Base-by-base conservation (phyloP, 2,888 invertebrate species). In the Pegoplata infirma region DNA sequence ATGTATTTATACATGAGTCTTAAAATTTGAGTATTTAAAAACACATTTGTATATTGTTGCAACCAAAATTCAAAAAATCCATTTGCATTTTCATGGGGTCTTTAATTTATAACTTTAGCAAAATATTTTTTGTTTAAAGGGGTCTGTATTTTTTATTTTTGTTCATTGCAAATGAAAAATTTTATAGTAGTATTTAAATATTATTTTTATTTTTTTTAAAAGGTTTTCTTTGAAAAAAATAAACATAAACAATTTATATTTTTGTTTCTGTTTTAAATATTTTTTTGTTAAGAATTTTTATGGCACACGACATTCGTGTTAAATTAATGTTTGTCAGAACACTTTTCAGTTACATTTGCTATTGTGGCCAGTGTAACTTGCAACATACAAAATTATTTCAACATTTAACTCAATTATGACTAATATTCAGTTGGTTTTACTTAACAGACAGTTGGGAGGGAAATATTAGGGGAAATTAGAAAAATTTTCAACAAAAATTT, bases 291-390 rank as follows among this genome's bases (percentile, higher is more conserved):
- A 56, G 12, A 58, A 66, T 58, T 71, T 76, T 76, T 67, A 76
- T 76, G 66, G 71, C 71, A 61, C 66, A 67, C 66, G 71, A 76
- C 61, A 61, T 56, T 71, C 40, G 16, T 66, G 76, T 76, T 76
- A 46, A 25, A 68, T 56, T 75, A 68, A 56, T 64, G 49, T 56
- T 55, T n/a, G 49, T 14, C 36, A 36, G 10, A 56, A 68, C 56
- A 68, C 16, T 53, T 61, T 63, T 59, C 25, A 28, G 47, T 47
- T 25, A 23, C 44, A n/a, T 12, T 3, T 23, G 8, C 10, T n/a
- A n/a, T n/a, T n/a, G n/a, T n/a, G n/a, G n/a, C n/a, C n/a, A n/a
- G n/a, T n/a, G n/a, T n/a, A 7, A 23, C 36, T 16, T 63, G 21
- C 32, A 32, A 59, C 32, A 12, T 8, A 47, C 14, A 25, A 28